Conservation (phyloP, 2,113 vertebrate genomes). For the Chionomys nivalis region DNA sequence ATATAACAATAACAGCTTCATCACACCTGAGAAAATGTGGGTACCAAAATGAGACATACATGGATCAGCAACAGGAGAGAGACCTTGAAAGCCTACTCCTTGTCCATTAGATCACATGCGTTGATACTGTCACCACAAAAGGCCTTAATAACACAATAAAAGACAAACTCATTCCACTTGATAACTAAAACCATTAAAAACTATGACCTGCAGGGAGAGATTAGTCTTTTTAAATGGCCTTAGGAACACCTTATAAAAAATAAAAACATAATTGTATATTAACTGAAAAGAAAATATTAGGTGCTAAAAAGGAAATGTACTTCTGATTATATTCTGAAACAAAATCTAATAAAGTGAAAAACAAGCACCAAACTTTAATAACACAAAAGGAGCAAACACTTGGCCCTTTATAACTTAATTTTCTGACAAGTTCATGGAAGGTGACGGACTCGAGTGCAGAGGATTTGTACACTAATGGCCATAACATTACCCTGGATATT, state of each 20-base stretch:
- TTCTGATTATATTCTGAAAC: not conserved
- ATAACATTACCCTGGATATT: not conserved
- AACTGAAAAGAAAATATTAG: conserved; percentile 46
- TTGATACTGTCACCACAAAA: not conserved
- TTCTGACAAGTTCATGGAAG: conserved; percentile 35
- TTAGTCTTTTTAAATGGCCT: conserved; percentile 1
- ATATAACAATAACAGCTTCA: not conserved
- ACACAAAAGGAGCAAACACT: conserved; percentile 14
- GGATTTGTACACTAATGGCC: conserved; percentile 41
- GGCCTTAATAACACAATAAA: not conserved
- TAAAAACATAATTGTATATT: conserved; percentile 31
- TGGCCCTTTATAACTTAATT: conserved; percentile 52
- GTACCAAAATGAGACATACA: conserved; percentile 9
- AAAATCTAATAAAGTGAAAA: conserved; percentile 50
- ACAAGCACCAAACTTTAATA: conserved; percentile 63
- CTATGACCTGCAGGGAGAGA: not conserved
- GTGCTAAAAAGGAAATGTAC: conserved; percentile 50
- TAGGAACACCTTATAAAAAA: not conserved
- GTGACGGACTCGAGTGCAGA: not conserved
- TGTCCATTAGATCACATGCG: not conserved
- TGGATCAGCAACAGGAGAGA: not conserved
- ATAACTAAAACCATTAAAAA: conserved; percentile 30
- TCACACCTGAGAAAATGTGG: not conserved
- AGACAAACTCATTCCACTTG: conserved; percentile 1
- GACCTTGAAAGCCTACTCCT: not conserved